Percentiles rank a stretch among this genome's conserved stretches.
phyloP scores from a whole-genome alignment of 2,888 invertebrate genomes.

The Caenorhabditis sp. region DNA sequence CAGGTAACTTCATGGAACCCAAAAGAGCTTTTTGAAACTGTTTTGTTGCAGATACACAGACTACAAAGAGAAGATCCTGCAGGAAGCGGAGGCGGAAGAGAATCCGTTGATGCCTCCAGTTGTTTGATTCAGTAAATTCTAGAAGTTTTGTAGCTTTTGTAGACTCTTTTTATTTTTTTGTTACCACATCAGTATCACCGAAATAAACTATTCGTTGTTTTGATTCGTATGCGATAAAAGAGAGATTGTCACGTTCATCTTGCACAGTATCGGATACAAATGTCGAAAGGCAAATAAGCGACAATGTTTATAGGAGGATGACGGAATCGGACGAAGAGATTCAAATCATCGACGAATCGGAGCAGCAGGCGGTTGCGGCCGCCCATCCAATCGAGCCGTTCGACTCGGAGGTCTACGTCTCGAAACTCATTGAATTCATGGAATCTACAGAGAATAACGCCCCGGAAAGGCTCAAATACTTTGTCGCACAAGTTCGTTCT shows the following conservation, averaged over 20 bases:
- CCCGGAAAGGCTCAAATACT: conserved; percentile 10
- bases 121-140: conserved; percentile 62
- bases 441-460: conserved; percentile 18
- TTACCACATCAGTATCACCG: background rate
- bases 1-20: conserved; percentile 36
- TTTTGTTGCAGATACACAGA: conserved; percentile 75
- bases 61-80: conserved; percentile 73
- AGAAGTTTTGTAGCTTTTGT: conserved; percentile 37
- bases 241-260: no score
- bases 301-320: no score
- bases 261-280: no score
- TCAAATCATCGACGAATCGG: conserved; percentile 2
- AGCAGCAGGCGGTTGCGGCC: background rate
- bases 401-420: conserved; percentile 20
- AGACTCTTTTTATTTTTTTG: conserved; percentile 32
- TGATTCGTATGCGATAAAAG: no score
- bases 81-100: conserved; percentile 76
- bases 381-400: conserved; percentile 3
- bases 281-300: no score
- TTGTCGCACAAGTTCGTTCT: conserved; percentile 15
- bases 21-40: background rate
- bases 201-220: conserved; percentile 1
- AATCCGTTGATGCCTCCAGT: conserved; percentile 72
- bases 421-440: conserved; percentile 27
- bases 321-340: conserved; percentile 8